These are phyloP conservation scores for Hydropotes inermis DNA, from an alignment of 2,113 vertebrate genomes.

Conservation along the genomic window DNA sequence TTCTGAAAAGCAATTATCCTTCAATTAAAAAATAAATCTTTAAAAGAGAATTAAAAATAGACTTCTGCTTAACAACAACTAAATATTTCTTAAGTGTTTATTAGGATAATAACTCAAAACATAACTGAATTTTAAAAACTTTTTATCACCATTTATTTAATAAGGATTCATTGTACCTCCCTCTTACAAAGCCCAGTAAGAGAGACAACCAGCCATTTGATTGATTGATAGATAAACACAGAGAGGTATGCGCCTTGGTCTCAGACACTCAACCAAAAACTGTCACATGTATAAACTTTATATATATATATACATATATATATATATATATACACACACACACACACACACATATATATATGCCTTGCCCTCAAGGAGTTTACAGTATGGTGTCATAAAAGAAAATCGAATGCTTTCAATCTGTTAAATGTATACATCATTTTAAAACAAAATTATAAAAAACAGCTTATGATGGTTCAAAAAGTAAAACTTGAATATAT, in stretches of 20 bases:
- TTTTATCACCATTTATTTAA: background rate
- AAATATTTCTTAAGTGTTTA: slow-evolving; percentile 1
- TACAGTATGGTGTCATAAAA: slow-evolving; percentile 21
- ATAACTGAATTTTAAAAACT: background rate
- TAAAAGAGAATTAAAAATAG: background rate
- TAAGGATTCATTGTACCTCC: background rate
- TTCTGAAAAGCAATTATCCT: background rate
- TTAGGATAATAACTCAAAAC: slow-evolving; percentile 7
- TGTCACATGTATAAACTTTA: background rate
- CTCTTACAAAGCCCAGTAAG: background rate
- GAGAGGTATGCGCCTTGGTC: background rate
- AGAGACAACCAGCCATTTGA: background rate
- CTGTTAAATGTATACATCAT: background rate
- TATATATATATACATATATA: background rate
- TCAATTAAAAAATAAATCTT: background rate
- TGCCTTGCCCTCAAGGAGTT: background rate
- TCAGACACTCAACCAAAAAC: background rate
- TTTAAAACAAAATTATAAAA: slow-evolving; percentile 36
- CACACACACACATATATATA: background rate
- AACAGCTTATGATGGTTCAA: background rate
- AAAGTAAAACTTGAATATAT: background rate
- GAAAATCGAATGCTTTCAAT: slow-evolving; percentile 5
- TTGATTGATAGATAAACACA: background rate
- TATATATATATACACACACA: background rate
- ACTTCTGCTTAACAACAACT: background rate